phyloP scores from a whole-genome alignment of 2,797 vertebrate species.

The Strix occidentalis region DNA sequence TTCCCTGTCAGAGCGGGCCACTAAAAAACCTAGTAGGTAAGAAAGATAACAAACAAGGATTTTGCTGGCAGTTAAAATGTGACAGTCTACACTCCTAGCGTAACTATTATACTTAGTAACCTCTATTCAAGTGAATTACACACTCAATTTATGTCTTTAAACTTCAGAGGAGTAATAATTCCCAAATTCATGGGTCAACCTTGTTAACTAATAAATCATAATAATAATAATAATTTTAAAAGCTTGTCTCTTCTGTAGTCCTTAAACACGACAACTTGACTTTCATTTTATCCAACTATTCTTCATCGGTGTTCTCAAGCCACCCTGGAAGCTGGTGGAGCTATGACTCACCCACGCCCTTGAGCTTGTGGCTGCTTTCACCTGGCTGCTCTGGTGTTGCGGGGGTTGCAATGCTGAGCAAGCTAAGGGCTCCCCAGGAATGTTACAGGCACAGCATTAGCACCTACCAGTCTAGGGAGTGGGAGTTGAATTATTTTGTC shows the following conservation, averaged over 20 bases:
- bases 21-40: not conserved
- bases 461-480: not conserved
- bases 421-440: not conserved
- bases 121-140: not conserved
- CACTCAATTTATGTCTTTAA: not conserved
- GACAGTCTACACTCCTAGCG: not conserved
- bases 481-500: conserved; percentile 30
- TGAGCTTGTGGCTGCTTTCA: not conserved
- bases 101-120: not conserved
- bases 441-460: not conserved
- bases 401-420: rapidly evolving
- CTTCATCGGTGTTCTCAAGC: not conserved
- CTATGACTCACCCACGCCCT: not conserved
- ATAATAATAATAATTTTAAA: not conserved
- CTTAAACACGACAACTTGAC: not conserved
- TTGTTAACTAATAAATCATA: not conserved
- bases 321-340: not conserved
- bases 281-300: not conserved
- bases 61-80: not conserved
- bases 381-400: not conserved
- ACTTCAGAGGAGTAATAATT: not conserved
- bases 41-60: not conserved
- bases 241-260: not conserved
- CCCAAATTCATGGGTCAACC: not conserved
- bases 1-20: not conserved